Percentiles rank a stretch among this genome's conserved stretches.
Evolutionary conservation across 2,797 vertebrate species (phyloP).

Genomic region (Rhynchotus rufescens): DNA sequence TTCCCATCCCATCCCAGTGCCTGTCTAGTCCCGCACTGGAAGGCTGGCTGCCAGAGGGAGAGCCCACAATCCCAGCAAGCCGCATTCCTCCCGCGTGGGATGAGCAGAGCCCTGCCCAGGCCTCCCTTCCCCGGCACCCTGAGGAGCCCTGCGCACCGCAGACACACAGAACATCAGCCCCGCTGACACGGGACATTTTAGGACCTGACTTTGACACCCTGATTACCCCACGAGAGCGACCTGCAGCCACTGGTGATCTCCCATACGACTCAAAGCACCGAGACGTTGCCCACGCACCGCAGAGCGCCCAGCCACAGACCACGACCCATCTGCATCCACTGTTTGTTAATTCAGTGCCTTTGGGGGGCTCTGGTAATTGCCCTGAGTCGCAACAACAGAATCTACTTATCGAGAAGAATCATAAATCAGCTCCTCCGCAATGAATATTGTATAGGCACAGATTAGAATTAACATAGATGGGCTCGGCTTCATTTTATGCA

Average conservation of each 20-base stretch:
- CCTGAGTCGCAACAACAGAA: conserved; percentile 56
- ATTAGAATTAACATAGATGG: conserved; percentile 46
- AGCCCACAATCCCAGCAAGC: rapidly evolving
- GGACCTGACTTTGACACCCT: background rate
- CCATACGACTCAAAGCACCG: background rate
- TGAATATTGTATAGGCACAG: conserved; percentile 63
- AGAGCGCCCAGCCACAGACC: background rate
- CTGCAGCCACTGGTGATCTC: background rate
- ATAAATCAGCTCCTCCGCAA: conserved; percentile 23
- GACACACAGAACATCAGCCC: background rate
- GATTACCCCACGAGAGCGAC: background rate
- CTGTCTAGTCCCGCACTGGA: background rate
- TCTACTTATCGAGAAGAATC: conserved; percentile 62
- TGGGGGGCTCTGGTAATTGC: conserved; percentile 55
- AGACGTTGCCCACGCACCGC: no score
- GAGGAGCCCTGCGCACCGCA: background rate
- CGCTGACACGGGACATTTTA: background rate
- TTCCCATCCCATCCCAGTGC: background rate
- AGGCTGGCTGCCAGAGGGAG: background rate
- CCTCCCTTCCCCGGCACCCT: background rate
- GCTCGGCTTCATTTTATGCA: conserved; percentile 31
- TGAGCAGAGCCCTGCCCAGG: no score
- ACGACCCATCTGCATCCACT: background rate
- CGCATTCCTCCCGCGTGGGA: background rate
- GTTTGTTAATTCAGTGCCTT: conserved; percentile 41